Evolutionary conservation across 2,888 invertebrate species (phyloP), one percentile per base, ranked within the genome.

Genomic region (Diachrysia chrysitis): DNA sequence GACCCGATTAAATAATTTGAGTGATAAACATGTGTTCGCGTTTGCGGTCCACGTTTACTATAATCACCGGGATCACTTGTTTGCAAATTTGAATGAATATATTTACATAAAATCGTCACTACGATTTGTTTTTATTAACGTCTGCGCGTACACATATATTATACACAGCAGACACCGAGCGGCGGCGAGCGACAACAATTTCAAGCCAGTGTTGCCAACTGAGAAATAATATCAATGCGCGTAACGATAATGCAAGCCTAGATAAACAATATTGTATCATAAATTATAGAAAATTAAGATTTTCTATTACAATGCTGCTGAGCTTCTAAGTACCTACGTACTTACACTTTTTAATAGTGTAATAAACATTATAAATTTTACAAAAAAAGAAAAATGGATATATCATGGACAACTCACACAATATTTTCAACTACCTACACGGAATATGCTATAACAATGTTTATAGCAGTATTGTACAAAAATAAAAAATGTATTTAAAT

Each of bases 1-100:
- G 79, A 82, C 82, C 85, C 63, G 69, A 78, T 73, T 83, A 69
- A 64, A 62, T 67, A 14, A 70, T 66, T 64, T 59, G 58, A 58
- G 42, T 57, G 21, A 29, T 51, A 58, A 61, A 64, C 51, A 62
- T 42, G 25, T 42, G 17, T 60, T 25, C 14, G 3, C 35, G 58
- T 37, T 60, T 60, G 66, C 65, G 55, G 60, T 48, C 25, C 25
- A 67, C 63, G 63, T 25, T 68, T 21, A 35, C 19, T 17, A 35
- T 17, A 56, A 4, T 54, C 46, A 48, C 35, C 55, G 37, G 21
- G 48, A 59, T 56, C 53, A 19, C 25, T 64, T 74, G 6, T 62
- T 64, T 16, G 53, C 46, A 32, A 58, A 42, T 55, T 51, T 10
- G 9, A 60, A 35, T 19, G 54, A 65, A 65, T 69, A 65, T 69